These are phyloP conservation scores for Tiliacea aurago DNA, from an alignment of 2,888 invertebrate species.

Conservation along the genomic window DNA sequence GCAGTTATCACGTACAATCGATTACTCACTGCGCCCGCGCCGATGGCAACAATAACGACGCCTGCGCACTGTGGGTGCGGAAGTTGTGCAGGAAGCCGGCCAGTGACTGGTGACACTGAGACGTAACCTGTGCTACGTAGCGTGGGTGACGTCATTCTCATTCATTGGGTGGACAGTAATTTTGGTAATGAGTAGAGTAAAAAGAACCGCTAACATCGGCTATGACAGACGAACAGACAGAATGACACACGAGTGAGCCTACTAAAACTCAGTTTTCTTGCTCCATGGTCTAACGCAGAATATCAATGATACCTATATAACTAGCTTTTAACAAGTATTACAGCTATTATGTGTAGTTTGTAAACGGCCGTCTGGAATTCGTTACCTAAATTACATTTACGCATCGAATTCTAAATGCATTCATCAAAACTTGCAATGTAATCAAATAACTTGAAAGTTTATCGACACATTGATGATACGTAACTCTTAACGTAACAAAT, in stretches of 20 bases:
- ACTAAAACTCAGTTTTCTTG: no score
- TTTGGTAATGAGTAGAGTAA: constrained; percentile 7
- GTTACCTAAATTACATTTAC: neutral
- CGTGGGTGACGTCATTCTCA: constrained; percentile 57
- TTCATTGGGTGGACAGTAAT: constrained; percentile 27
- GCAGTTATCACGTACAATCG: constrained; percentile 58
- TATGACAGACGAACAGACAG: no score
- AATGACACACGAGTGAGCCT: no score
- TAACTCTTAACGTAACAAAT: neutral
- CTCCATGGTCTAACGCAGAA: neutral
- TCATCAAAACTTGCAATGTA: constrained; percentile 5
- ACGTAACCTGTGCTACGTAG: constrained; percentile 52
- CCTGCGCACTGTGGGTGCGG: constrained; percentile 76
- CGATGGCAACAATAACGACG: constrained; percentile 65
- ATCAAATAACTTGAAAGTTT: constrained; percentile 11
- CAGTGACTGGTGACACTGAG: constrained; percentile 69
- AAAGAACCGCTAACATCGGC: no score
- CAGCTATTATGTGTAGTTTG: neutral
- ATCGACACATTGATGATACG: constrained; percentile 14
- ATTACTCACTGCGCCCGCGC: constrained; percentile 49
- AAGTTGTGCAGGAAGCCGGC: constrained; percentile 81
- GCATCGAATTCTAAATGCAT: neutral
- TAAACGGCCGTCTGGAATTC: neutral
- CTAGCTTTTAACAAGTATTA: neutral
- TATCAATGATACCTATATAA: neutral